A percentile compares a stretch with the other conserved stretches of the same genome.
phyloP scores from a whole-genome alignment of 2,888 invertebrate genomes.

The Cerastoderma edule region DNA sequence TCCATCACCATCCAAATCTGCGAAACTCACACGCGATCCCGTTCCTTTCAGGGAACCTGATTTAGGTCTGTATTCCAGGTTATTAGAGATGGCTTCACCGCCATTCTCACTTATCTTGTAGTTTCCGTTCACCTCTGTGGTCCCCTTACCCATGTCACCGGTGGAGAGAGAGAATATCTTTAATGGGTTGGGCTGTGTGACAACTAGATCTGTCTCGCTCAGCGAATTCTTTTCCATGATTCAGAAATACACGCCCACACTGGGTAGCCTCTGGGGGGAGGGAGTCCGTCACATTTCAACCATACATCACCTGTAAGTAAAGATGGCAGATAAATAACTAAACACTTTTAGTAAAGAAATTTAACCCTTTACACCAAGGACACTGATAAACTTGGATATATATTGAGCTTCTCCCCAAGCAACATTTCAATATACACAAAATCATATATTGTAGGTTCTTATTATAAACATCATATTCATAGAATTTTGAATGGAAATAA shows the following conservation, averaged over 20 bases:
- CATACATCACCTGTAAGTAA: no score
- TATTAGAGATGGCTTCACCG: constrained; percentile 10
- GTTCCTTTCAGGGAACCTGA: constrained; percentile 42
- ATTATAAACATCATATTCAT: no score
- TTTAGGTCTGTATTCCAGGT: constrained; percentile 28
- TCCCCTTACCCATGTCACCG: constrained; percentile 55
- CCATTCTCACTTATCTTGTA: constrained; percentile 37
- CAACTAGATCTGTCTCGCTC: constrained; percentile 59
- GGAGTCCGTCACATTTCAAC: no score
- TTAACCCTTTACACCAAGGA: no score
- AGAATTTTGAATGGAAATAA: no score
- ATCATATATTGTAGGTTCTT: no score
- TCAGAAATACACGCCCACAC: not conserved
- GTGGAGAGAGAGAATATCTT: constrained; percentile 55
- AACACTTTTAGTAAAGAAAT: no score
- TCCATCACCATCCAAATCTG: constrained; percentile 52
- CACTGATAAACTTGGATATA: no score
- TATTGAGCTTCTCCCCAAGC: no score
- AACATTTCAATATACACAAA: no score
- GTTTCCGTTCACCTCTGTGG: constrained; percentile 48
- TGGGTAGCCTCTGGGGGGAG: no score
- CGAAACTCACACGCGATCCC: constrained; percentile 57
- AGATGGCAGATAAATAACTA: no score
- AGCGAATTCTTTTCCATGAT: constrained; percentile 51
- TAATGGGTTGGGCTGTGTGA: constrained; percentile 50